Evolutionary conservation across 1,140 invertebrate species (phyloP), one percentile per base, ranked within the genome.

Genomic region (Antheraea mylitta): DNA sequence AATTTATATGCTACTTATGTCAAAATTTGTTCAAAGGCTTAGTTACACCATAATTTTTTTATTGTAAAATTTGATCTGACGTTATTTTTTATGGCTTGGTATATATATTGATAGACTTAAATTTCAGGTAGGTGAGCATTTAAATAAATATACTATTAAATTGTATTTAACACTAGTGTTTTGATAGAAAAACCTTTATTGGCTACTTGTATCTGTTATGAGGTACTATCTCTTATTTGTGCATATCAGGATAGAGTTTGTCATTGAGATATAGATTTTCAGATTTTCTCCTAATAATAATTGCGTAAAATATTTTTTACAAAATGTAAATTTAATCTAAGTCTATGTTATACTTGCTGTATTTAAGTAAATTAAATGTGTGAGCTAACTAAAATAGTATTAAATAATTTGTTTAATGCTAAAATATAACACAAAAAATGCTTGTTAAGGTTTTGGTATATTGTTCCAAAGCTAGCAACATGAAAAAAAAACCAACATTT

Each of bases 391-490:
- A 16, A 53, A 53, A 53, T 53, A n/a, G 10, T 53, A 53, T 16
- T 13, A 53, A 53, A 53, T 13, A 53, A 13, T 53, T 53, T 53
- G 45, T 13, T 53, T 53, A 53, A 53, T 13, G 45, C 45, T 53
- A 53, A 53, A 13, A 16, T 64, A 67, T 70, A 78, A 74, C 75
- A 73, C 75, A 73, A 73, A 68, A 30, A 80, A 69, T 73, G 83
- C 85, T 87, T 85, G 75, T 78, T 80, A 85, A 80, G 86, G 84
- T 72, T n/a, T 80, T 76, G 84, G 76, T 60, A 59, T 48, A 53
- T 3, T n/a, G 30, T 64, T 22, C 45, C 38, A 18, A 60, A 37
- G 53, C 61, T 53, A 62, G 30, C 62, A 72, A 60, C 69, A 75
- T 75, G 70, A 76, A 69, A 68, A 68, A 22, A 65, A 45, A 22